Evolutionary conservation across 2,797 vertebrate species (phyloP).

Genomic region (Momotus momota): DNA sequence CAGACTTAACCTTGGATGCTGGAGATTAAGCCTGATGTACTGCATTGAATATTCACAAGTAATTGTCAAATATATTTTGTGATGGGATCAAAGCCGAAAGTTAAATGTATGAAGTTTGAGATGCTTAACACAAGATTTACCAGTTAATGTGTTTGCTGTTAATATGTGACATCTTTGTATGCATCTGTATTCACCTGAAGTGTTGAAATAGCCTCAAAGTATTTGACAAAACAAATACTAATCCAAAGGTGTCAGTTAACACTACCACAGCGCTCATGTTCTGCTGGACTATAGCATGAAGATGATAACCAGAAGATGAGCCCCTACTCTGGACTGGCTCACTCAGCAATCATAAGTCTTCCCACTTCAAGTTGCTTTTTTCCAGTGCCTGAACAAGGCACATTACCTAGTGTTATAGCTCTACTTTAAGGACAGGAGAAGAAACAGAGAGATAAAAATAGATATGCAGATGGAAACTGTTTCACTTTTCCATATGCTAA

Average conservation of each 20-base stretch:
- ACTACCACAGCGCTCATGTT: not conserved
- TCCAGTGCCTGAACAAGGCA: not conserved
- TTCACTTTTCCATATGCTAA: conserved; percentile 59
- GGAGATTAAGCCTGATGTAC: not conserved
- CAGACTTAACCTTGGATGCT: not conserved
- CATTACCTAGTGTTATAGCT: not conserved
- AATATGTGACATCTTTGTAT: not conserved
- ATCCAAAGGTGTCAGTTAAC: not conserved
- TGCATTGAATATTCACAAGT: not conserved
- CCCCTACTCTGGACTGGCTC: not conserved
- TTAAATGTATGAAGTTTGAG: not conserved
- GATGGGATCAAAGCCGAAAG: not conserved
- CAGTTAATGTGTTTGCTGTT: not conserved
- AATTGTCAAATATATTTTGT: not conserved
- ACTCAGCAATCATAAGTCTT: not conserved
- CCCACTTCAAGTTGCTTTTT: not conserved
- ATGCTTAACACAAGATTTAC: not conserved
- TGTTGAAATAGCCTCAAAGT: not conserved
- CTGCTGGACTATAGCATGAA: not conserved
- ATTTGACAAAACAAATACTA: not conserved
- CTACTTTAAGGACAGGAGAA: conserved; percentile 22
- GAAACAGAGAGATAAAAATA: conserved; percentile 54
- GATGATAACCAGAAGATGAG: not conserved
- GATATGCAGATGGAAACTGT: conserved; percentile 29
- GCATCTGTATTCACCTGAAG: not conserved